Percentiles rank a stretch among this genome's conserved stretches.
Conservation (phyloP, 2,888 invertebrate species). For the Panopea generosa region DNA sequence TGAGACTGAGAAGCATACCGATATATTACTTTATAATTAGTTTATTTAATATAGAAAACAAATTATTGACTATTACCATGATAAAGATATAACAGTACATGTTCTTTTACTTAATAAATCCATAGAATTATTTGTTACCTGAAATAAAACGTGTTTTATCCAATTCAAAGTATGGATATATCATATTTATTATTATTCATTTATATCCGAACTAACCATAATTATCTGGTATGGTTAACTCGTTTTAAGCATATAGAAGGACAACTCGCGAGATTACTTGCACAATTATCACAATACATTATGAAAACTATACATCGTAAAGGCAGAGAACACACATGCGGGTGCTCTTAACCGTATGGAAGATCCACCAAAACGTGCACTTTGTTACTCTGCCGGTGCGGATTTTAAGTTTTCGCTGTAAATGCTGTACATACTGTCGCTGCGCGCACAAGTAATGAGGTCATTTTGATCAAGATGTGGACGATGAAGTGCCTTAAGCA, state of each 20-base stretch:
- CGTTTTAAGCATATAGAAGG: conserved; percentile 8
- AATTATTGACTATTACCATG: too few species aligned
- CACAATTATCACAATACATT: background rate
- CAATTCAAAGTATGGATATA: too few species aligned
- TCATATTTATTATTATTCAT: too few species aligned
- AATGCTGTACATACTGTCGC: conserved; percentile 4
- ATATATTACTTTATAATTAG: too few species aligned
- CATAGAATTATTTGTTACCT: too few species aligned
- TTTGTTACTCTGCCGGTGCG: background rate
- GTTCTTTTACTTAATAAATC: too few species aligned
- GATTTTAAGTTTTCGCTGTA: background rate
- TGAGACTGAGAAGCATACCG: too few species aligned
- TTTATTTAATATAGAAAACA: too few species aligned
- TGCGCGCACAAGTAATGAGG: background rate
- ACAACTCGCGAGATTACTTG: conserved; percentile 7
- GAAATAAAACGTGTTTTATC: too few species aligned
- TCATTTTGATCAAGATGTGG: conserved; percentile 9
- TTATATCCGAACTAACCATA: background rate
- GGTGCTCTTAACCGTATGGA: background rate
- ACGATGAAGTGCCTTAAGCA: conserved; percentile 18
- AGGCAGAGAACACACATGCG: background rate
- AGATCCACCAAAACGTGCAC: background rate
- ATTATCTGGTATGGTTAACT: conserved; percentile 9
- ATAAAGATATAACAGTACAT: too few species aligned
- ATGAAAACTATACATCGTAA: background rate